A percentile compares a stretch with the other conserved stretches of the same genome.
These are phyloP conservation scores for Psix sp. DNA, from an alignment of 1,140 invertebrate genomes.

Conservation along the genomic window DNA sequence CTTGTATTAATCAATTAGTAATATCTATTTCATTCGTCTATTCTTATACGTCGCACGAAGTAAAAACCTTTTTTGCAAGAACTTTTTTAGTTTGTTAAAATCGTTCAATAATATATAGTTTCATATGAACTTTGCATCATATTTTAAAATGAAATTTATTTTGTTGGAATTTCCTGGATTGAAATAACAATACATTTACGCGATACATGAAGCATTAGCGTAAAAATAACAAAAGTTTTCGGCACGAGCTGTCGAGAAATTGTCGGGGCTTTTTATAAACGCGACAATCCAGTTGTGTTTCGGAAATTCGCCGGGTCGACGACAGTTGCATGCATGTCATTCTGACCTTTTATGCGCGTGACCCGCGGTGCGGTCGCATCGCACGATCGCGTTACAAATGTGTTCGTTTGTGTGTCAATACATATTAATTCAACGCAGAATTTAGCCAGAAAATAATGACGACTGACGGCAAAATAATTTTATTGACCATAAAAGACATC, in stretches of 20 bases:
- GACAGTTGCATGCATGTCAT: conserved; percentile 39
- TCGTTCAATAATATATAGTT: too few species aligned
- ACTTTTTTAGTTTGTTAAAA: too few species aligned
- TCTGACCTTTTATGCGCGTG: conserved; percentile 46
- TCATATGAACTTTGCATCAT: too few species aligned
- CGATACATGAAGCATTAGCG: conserved; percentile 15
- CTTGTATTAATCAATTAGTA: conserved; percentile 42
- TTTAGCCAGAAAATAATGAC: conserved; percentile 44
- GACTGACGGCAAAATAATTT: conserved; percentile 45
- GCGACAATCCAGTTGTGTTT: conserved; percentile 18
- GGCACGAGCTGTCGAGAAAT: conserved; percentile 5
- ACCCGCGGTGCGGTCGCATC: conserved; percentile 37
- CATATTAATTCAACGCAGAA: conserved; percentile 31
- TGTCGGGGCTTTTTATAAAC: conserved; percentile 15
- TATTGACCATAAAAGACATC: conserved; percentile 35
- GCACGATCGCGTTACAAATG: conserved; percentile 32
- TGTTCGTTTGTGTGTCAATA: conserved; percentile 34
- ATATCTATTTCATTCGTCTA: too few species aligned
- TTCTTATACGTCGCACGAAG: too few species aligned
- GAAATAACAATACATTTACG: neutral
- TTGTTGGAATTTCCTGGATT: too few species aligned
- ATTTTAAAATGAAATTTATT: too few species aligned
- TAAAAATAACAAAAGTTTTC: conserved; percentile 34
- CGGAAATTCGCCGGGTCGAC: conserved; percentile 33
- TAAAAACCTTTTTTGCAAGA: too few species aligned